phyloP scores from a whole-genome alignment of 2,888 invertebrate genomes.

The Drosophila heteroneura region DNA sequence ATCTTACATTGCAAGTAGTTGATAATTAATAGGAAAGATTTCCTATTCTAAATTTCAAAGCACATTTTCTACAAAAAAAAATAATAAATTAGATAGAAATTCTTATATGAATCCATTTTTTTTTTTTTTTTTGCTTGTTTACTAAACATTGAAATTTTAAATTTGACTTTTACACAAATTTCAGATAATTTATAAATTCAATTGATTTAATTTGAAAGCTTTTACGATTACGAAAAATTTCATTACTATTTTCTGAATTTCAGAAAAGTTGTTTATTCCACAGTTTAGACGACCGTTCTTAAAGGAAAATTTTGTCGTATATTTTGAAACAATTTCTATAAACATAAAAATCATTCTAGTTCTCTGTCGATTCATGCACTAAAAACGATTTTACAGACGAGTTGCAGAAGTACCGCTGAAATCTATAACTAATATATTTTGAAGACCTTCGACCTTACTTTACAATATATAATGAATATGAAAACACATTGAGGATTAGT shows the following conservation, averaged over 20 bases:
- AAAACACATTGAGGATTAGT: not conserved
- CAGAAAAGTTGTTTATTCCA: not conserved
- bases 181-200: not conserved
- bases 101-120: not conserved
- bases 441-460: not conserved
- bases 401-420: not conserved
- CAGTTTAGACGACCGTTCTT: not conserved
- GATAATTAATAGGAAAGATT: not conserved
- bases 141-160: no score
- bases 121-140: no score
- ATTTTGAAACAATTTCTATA: not conserved
- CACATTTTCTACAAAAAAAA: not conserved
- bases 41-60: not conserved
- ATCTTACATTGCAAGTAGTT: no score
- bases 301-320: not conserved
- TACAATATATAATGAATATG: not conserved
- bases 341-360: not conserved
- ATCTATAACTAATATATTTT: not conserved
- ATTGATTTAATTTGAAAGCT: not conserved
- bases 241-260: not conserved
- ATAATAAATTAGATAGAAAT: not conserved
- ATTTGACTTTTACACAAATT: no score
- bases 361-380: not conserved
- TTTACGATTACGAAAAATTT: not conserved
- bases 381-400: not conserved